Conservation (phyloP, 1,140 invertebrate species). For the Heliothis subflexa region DNA sequence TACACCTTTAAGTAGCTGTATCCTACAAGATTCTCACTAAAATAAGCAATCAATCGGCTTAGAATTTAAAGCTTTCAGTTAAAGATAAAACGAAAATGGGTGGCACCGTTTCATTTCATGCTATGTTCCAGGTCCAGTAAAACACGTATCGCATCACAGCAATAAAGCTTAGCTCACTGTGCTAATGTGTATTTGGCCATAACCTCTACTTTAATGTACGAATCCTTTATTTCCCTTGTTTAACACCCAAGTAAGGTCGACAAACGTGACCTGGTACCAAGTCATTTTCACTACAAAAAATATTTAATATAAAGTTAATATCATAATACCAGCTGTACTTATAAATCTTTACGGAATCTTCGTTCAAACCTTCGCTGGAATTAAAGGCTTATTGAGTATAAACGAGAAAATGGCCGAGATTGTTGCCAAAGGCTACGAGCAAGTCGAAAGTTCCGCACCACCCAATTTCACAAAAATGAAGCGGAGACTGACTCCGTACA, state of each 20-base stretch:
- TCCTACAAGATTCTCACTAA: conserved; percentile 1
- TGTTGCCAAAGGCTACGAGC: conserved; percentile 41
- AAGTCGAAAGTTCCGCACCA: conserved; percentile 28
- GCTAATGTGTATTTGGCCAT: background rate
- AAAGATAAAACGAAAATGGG: conserved; percentile 26
- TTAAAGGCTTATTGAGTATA: conserved; percentile 43
- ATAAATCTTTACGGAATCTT: conserved; percentile 35
- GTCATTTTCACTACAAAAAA: background rate
- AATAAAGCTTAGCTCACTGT: conserved; percentile 53
- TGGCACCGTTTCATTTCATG: conserved; percentile 23
- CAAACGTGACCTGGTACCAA: background rate
- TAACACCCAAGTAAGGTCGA: conserved; percentile 10
- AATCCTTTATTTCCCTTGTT: conserved; percentile 52
- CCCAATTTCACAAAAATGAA: conserved; percentile 28
- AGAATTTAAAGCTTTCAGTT: conserved; percentile 17
- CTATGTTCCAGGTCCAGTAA: conserved; percentile 31
- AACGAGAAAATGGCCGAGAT: conserved; percentile 35
- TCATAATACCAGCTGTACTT: conserved; percentile 15
- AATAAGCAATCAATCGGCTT: conserved; percentile 1
- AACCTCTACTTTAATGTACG: conserved; percentile 46
- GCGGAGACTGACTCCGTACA: conserved; percentile 8
- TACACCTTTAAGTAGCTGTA: too few relatives aligned
- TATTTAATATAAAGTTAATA: conserved; percentile 14
- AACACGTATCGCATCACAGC: conserved; percentile 48
- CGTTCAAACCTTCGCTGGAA: conserved; percentile 38